Conservation (phyloP, 2,113 vertebrate genomes). For the Athene noctua region DNA sequence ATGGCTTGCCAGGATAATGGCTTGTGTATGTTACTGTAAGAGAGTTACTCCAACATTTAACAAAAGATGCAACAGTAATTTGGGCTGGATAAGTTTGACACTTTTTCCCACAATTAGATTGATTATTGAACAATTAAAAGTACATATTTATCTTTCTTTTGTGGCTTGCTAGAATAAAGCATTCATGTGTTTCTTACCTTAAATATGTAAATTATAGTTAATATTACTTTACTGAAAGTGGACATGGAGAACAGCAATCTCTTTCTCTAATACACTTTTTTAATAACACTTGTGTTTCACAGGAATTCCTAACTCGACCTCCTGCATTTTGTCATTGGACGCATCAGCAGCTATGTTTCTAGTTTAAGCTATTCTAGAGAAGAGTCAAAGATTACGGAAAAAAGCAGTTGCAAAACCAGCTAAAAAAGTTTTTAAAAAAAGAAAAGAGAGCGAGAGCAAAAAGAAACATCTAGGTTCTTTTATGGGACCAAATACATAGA, state of each 20-base stretch:
- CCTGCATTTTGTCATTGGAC: slow-evolving; percentile 41
- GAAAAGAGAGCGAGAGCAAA: slow-evolving; percentile 61
- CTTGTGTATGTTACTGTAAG: background rate
- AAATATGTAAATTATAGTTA: background rate
- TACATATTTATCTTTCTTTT: slow-evolving; percentile 11
- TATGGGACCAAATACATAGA: slow-evolving; percentile 70
- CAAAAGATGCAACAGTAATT: slow-evolving; percentile 29
- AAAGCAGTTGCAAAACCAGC: slow-evolving; percentile 65
- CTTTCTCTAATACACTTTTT: slow-evolving; percentile 31
- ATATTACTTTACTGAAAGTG: slow-evolving; percentile 11
- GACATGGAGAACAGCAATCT: background rate
- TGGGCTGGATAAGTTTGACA: background rate
- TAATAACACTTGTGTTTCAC: slow-evolving; percentile 3
- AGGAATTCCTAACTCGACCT: slow-evolving; percentile 52
- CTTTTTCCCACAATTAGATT: slow-evolving; percentile 4
- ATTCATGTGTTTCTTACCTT: background rate
- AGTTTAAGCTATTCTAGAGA: slow-evolving; percentile 65
- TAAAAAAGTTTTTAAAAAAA: slow-evolving; percentile 57
- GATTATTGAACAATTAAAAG: background rate
- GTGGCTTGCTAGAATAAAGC: background rate
- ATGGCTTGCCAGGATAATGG: background rate
- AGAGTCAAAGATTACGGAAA: slow-evolving; percentile 63
- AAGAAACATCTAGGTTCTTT: slow-evolving; percentile 73
- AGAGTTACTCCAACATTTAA: slow-evolving; percentile 19
- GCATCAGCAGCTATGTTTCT: slow-evolving; percentile 46